Percentiles rank a stretch among this genome's conserved stretches.
phyloP scores from a whole-genome alignment of 2,888 invertebrate species.

The Eristalis pertinax region DNA sequence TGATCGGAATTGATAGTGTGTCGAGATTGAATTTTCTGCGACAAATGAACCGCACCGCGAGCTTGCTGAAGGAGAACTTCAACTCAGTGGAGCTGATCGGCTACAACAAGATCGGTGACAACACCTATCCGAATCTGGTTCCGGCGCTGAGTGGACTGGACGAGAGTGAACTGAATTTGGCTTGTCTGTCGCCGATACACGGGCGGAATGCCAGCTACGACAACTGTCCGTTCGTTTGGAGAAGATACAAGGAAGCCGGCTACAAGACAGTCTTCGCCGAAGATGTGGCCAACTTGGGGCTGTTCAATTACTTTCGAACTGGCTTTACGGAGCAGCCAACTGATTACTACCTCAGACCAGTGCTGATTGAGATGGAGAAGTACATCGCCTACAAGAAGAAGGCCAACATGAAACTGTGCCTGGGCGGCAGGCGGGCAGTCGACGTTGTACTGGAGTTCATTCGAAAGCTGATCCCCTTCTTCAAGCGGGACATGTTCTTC shows the following conservation, averaged over 20 bases:
- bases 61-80: constrained; percentile 82
- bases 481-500: constrained; percentile 86
- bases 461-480: constrained; percentile 84
- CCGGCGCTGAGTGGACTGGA: constrained; percentile 89
- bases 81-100: constrained; percentile 90
- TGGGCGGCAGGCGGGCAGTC: constrained; percentile 83
- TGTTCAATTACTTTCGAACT: constrained; percentile 89
- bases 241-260: constrained; percentile 87
- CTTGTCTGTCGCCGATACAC: constrained; percentile 84
- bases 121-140: constrained; percentile 94
- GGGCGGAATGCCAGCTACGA: constrained; percentile 85
- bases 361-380: constrained; percentile 86
- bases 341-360: constrained; percentile 91
- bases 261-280: constrained; percentile 92
- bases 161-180: constrained; percentile 84
- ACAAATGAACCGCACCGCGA: constrained; percentile 89
- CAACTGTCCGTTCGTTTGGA: constrained; percentile 92
- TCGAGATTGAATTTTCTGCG: constrained; percentile 93
- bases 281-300: constrained; percentile 89
- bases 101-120: constrained; percentile 96
- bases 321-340: constrained; percentile 92
- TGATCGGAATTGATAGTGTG: constrained; percentile 92
- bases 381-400: constrained; percentile 84
- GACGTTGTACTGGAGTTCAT: constrained; percentile 88
- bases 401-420: constrained; percentile 77